Conservation (phyloP, 2,797 vertebrate species). For the Hemitrygon akajei region DNA sequence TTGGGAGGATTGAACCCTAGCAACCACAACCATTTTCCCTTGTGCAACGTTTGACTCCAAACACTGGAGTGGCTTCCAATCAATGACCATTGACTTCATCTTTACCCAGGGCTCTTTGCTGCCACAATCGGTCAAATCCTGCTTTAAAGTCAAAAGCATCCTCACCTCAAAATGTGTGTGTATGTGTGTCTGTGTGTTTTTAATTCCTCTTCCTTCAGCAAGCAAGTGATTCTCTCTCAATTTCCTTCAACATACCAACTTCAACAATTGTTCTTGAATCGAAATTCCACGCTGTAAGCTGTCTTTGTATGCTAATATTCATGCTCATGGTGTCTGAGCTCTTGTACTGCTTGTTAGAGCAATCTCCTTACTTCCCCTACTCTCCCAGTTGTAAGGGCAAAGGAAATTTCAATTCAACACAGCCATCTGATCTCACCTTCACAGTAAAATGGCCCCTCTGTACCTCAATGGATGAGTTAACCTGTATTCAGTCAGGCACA, state of each 20-base stretch:
- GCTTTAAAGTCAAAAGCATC: neutral
- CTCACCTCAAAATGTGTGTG: no score
- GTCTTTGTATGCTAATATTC: neutral
- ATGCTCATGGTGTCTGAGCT: neutral
- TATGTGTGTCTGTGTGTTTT: neutral
- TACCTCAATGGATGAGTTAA: neutral
- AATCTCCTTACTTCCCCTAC: neutral
- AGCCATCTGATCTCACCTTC: neutral
- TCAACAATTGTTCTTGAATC: neutral
- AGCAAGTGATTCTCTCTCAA: neutral
- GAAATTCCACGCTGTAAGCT: neutral
- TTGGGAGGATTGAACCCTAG: no score
- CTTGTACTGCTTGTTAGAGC: neutral
- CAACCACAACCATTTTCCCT: no score
- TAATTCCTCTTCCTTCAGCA: neutral
- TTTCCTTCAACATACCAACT: neutral
- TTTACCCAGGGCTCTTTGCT: no score
- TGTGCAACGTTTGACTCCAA: no score
- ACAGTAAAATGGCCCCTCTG: neutral
- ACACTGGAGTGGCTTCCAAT: no score
- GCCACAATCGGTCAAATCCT: neutral
- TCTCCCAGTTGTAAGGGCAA: neutral
- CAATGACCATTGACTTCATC: no score
- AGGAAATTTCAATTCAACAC: neutral
- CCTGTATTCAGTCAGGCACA: no score